Base-by-base conservation (phyloP, 2,888 invertebrate species). In the Alloplasta piceator region DNA sequence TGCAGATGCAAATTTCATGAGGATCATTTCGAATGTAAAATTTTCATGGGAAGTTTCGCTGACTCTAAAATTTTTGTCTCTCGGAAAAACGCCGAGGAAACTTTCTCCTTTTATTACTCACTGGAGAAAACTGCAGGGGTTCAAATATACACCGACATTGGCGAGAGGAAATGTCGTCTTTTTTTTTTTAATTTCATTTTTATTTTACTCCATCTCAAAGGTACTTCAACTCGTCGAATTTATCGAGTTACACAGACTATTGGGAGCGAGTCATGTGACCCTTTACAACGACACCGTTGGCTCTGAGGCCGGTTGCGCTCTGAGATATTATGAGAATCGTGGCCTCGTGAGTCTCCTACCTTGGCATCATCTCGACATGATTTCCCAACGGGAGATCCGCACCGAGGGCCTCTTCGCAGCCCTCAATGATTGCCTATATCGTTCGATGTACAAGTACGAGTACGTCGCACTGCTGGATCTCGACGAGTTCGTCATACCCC, bases 401-500 rank as follows among this genome's bases (percentile, higher is more conserved):
- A 98, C 98, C 0, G 98, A 98, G 91, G 98, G 98, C 5, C 94
- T 97, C 82, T 98, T 98, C 92, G 98, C 98, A 0, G 97, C 98
- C 6, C 95, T 98, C 86, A 98, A 98, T 93, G 98, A 98, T 93
- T 98, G 98, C 91, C 94, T 98, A 26, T 98, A 98, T 93, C 94
- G 98, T 88, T 97, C 96, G 80, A 98, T 98, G 97, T 96, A 97
- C 86, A 93, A 93, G 74, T 97, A 96, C 86, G 96, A 96, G 83
- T 97, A 97, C 93, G 94, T 98, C 77, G 94, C 97, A 10, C 94
- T 98, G 78, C 95, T 98, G 72, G 98, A 98, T 92, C 94, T 98
- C 84, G 98, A 98, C 90, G 98, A 98, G 92, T 96, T 96, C 90
- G 96, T 98, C 86, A 94, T 98, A 86, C 98, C 98, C 0, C 95